Evolutionary conservation across 2,113 vertebrate species (phyloP), one percentile per base, ranked within the genome.

Genomic region (Oryzias celebensis): DNA sequence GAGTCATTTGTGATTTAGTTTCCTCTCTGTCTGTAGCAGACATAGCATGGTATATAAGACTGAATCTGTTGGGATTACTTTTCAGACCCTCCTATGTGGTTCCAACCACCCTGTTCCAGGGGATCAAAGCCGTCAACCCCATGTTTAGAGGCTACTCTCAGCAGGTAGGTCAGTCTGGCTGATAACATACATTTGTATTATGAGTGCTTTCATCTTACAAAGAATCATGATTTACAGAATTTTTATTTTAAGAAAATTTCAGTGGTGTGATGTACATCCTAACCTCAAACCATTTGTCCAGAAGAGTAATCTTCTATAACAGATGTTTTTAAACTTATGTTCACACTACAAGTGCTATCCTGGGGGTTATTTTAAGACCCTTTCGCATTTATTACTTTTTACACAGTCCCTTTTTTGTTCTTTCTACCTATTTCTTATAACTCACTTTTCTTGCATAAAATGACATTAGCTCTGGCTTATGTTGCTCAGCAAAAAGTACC

Each of bases 101-200:
- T 50, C 97, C 97, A 22, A 98, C 97, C 77, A 96, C 91, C 78
- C 85, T 99, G 78, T 98, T 98, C 90, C 97, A 99, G 90, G 96
- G 97, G 82, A 98, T 99, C 89, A 99, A 99, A 92, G 88, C 94
- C 70, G 90, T 99, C 78, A 98, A 99, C 90, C 97, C 97, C 70
- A 96, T 94, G 60, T 98, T 99, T 85, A 93, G 96, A 69, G 97
- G 97, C 22, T 99, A 98, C 79, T 96, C 96, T 46, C 97, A 99
- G 75, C 97, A 99, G 94, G 97, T 99, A 77, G 80, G 89, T 87
- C 55, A 4, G 26, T 14, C 14, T 65, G 46, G 52, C 62, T 53
- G 68, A 52, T 68, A 66, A 68, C 53, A 73, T 48, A 15, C 48
- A 57, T 58, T 36, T 61, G 70, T 43, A 77, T 48, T 5, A 18